Base-by-base conservation (phyloP, 2,113 vertebrate genomes). In the Python bivittatus region DNA sequence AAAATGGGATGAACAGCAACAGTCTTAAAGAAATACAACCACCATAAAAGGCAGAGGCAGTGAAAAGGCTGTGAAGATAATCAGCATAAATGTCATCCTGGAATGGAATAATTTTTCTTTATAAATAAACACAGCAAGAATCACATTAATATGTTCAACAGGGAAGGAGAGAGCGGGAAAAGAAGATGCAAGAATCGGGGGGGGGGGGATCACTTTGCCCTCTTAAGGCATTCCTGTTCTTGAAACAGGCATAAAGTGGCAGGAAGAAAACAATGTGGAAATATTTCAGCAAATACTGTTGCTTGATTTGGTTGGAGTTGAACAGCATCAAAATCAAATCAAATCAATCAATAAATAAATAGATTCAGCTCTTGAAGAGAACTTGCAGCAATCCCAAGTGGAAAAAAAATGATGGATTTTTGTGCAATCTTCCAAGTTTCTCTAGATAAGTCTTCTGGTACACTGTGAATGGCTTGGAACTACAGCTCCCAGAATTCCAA, bases 51-150 rank as follows among this genome's bases (percentile, higher is more conserved):
- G 60, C 91, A 88, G 10, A 94, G 93, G 88, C 93, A 91, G 88
- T 92, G 94, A 97, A 97, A 97, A 96, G 84, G 20, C 61, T 95
- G 94, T 94, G 91, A 61, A 93, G 96, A 95, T 96, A 95, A 97
- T 97, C 93, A 94, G 93, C 94, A 93, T 97, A 96, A 97, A 96
- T 94, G 93, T 96, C 95, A 92, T 61, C 84, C 44, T 91, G 64
- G 91, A 96, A 61, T 12, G 93, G 93, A 97, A 96, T 97, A 97
- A 92, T 96, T 97, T 96, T 95, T 95, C 86, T 92, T 93, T 95
- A 96, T 88, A 97, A 97, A 97, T 96, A 96, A 97, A 94, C 94
- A 95, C 91, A 88, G 90, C 25, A 48, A 96, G 91, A 95, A 96
- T 95, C 94, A 84, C 93, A 91, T 93, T 96, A 95, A 95, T 97